Conservation (phyloP, 2,888 invertebrate genomes). For the Enchytraeus crypticus region DNA sequence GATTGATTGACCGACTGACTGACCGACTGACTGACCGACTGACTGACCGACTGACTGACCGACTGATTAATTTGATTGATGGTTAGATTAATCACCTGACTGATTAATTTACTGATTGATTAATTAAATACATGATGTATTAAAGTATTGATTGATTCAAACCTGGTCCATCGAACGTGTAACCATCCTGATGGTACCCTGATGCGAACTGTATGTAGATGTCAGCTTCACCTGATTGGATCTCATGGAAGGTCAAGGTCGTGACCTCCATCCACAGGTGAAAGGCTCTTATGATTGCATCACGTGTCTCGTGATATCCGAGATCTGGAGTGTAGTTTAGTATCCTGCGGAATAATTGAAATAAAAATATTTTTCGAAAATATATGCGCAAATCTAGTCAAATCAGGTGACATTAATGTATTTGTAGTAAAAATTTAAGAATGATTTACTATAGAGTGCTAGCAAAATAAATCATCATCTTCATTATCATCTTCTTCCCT, state of each 20-base stretch:
- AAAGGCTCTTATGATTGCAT: conserved; percentile 67
- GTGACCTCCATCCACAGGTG: conserved; percentile 80
- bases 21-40: too few species aligned
- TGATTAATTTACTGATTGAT: too few species aligned
- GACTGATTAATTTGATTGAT: too few species aligned
- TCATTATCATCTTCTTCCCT: too few species aligned
- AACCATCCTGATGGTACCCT: conserved; percentile 80
- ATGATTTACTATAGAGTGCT: neutral
- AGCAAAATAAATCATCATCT: too few species aligned
- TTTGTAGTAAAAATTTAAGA: neutral
- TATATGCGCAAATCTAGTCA: neutral
- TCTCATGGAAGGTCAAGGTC: conserved; percentile 72
- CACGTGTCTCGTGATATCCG: conserved; percentile 57
- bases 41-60: too few species aligned
- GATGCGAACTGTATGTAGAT: conserved; percentile 52
- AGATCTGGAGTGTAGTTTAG: conserved; percentile 50
- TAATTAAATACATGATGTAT: too few species aligned
- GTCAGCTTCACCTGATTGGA: conserved; percentile 56
- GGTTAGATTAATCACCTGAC: too few species aligned
- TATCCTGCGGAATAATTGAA: conserved; percentile 31
- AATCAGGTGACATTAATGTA: neutral
- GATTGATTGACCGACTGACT: too few species aligned
- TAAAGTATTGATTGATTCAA: too few species aligned
- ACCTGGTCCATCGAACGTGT: conserved; percentile 61
- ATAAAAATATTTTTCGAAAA: neutral